Percentiles rank a stretch among this genome's conserved stretches.
Conservation (phyloP, 2,113 vertebrate genomes). For the Caretta caretta region DNA sequence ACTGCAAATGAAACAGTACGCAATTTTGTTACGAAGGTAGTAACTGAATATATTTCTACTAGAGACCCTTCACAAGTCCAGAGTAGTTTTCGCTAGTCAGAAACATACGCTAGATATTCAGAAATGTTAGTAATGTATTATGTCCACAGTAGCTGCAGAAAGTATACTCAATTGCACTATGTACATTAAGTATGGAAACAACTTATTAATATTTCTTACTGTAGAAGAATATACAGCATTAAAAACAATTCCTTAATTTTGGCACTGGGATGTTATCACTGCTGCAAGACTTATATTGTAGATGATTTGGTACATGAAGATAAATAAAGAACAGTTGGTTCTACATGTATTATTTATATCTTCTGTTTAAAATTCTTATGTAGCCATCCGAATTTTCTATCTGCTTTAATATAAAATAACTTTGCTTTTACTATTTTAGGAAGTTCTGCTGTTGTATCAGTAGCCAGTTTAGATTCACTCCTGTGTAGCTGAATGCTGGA, state of each 20-base stretch:
- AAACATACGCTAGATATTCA: not conserved
- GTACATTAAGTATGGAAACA: not conserved
- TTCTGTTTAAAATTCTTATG: conserved; percentile 25
- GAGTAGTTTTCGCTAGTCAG: not conserved
- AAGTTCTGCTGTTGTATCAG: conserved; percentile 5
- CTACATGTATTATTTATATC: conserved; percentile 16
- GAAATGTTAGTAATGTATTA: not conserved
- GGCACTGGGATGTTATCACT: not conserved
- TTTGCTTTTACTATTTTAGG: not conserved
- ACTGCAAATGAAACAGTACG: not conserved
- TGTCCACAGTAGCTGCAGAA: not conserved
- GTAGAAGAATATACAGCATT: conserved; percentile 4
- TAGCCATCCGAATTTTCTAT: not conserved
- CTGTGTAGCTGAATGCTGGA: not conserved
- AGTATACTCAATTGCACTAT: not conserved
- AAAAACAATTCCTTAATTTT: conserved; percentile 19
- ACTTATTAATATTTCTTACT: not conserved
- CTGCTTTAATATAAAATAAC: conserved; percentile 26
- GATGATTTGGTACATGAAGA: conserved; percentile 7
- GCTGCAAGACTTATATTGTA: conserved; percentile 12
- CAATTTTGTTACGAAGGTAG: not conserved
- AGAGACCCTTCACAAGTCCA: not conserved
- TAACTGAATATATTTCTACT: not conserved
- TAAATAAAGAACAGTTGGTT: not conserved
- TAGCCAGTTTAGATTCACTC: conserved; percentile 15